Evolutionary conservation across 2,797 vertebrate genomes (phyloP), one percentile per base, ranked within the genome.

Genomic region (Tiaroga cobitis): DNA sequence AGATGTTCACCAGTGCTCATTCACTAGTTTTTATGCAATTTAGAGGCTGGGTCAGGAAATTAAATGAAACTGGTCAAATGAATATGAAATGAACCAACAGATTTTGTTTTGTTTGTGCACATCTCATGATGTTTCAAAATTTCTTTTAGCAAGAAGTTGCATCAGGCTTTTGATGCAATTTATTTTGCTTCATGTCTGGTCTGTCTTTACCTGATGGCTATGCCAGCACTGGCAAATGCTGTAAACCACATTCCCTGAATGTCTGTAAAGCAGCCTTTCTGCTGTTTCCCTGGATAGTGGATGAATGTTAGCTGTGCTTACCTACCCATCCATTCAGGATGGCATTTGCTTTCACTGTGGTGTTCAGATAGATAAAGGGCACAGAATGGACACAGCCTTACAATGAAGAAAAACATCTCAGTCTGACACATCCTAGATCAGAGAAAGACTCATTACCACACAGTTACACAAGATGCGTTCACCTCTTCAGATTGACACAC

Each of bases 281-380:
- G 21, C 10, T 65, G 80, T 87, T 75, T 87, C 84, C 81, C n/a
- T 37, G 69, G 77, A 51, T 26, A 65, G 67, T 49, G 54, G 73
- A 74, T 88, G 78, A 79, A 86, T 85, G 85, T 85, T 87, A 86
- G 85, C 86, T 87, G 65, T 84, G 32, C 89, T 81, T 86, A 81
- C 81, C 77, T 85, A 83, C 43, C 83, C 74, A 87, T 84, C 80
- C 82, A 85, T 87, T 72, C 88, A 82, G 83, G 18, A 87, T 92
- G 89, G 86, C 89, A 85, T 91, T 92, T 90, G 76, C 90, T 89
- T 89, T 91, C 86, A 90, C 84, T 89, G 91, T 90, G 92, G 86
- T 90, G 92, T 93, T 91, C 90, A 90, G 85, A 90, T 84, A 90
- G 85, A 90, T 84, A 91, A 90, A 90, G 88, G 69, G 51, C 77